Percentiles rank a stretch among this genome's conserved stretches.
Evolutionary conservation across 2,113 vertebrate species (phyloP).

Genomic region (Corydoras maculifer): DNA sequence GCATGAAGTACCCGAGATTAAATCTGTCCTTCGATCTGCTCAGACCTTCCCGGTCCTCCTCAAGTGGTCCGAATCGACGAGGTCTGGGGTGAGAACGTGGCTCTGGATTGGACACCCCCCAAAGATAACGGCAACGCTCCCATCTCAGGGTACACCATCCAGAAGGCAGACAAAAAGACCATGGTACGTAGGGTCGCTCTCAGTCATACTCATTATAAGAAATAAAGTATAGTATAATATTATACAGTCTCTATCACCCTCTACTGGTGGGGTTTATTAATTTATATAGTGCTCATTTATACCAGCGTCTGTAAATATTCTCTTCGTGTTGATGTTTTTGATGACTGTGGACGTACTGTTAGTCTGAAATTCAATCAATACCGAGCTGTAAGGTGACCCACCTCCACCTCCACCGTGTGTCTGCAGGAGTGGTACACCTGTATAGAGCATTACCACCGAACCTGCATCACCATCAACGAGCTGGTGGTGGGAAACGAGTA

Average conservation of each 20-base stretch:
- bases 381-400: no score
- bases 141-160: slow-evolving; percentile 94
- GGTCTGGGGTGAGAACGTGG: slow-evolving; percentile 91
- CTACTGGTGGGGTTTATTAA: no score
- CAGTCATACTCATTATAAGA: no score
- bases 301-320: no score
- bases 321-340: no score
- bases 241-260: no score
- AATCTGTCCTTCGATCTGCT: neutral
- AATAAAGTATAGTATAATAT: no score
- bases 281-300: no score
- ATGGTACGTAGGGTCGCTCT: slow-evolving; percentile 69
- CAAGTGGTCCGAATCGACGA: slow-evolving; percentile 82
- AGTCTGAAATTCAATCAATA: no score
- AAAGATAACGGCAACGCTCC: slow-evolving; percentile 87
- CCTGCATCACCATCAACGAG: slow-evolving; percentile 82
- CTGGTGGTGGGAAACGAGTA: slow-evolving; percentile 95
- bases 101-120: slow-evolving; percentile 85
- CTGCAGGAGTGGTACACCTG: slow-evolving; percentile 70
- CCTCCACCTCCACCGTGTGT: neutral
- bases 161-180: slow-evolving; percentile 98
- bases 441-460: slow-evolving; percentile 91
- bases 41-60: slow-evolving; percentile 90
- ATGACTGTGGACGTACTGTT: no score
- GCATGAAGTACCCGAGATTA: no score